Evolutionary conservation across 2,113 vertebrate genomes (phyloP).

Genomic region (Prunella fulvescens): DNA sequence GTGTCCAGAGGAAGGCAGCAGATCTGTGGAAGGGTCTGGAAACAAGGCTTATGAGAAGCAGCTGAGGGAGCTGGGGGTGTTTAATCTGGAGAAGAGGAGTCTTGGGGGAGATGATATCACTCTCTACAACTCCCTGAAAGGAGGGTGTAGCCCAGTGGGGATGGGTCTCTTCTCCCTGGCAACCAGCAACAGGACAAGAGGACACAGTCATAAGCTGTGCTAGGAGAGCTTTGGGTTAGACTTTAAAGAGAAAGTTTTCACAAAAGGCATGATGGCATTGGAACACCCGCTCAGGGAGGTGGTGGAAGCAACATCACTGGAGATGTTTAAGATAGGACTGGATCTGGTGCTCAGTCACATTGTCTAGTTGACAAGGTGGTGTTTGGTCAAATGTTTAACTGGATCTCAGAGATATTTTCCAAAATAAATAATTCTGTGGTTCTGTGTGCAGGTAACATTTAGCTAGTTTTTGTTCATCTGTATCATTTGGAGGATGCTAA

Average conservation of each 20-base stretch:
- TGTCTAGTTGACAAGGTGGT: not conserved
- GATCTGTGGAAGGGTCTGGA: not conserved
- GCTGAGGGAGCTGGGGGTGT: not conserved
- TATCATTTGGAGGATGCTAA: not conserved
- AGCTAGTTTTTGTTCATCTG: not conserved
- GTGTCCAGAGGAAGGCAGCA: not conserved
- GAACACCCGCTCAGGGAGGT: not conserved
- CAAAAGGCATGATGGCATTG: not conserved
- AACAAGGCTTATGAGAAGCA: not conserved
- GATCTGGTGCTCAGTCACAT: not conserved
- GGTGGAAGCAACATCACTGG: not conserved
- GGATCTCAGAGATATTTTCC: not conserved
- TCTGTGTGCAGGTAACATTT: not conserved
- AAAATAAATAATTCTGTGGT: not conserved
- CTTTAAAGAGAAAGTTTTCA: not conserved
- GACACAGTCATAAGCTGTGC: accelerated
- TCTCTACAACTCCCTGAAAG: not conserved
- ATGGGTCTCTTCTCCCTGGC: accelerated
- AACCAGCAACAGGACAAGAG: accelerated
- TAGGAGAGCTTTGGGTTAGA: not conserved
- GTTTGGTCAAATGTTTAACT: not conserved
- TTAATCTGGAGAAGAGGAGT: not conserved
- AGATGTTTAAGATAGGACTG: not conserved
- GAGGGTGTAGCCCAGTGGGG: accelerated
- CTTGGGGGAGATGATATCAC: accelerated